These are phyloP conservation scores for Campoletis raptor DNA, from an alignment of 2,888 invertebrate species.

Conservation along the genomic window DNA sequence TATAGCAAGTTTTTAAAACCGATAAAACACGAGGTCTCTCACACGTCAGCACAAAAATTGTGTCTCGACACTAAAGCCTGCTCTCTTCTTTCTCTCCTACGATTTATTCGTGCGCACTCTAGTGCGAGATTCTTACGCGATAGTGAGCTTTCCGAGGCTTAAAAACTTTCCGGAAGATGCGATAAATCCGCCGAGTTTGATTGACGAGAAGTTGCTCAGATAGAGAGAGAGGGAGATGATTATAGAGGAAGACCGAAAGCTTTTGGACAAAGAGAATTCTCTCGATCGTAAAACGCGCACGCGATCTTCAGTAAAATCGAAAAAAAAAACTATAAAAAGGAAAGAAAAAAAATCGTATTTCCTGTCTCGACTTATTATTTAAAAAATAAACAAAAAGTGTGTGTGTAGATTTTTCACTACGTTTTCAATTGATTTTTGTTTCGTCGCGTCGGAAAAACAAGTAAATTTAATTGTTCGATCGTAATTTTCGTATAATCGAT, in stretches of 20 bases:
- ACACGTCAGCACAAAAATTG: constrained; percentile 26
- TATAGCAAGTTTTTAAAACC: constrained; percentile 5
- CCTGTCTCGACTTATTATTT: background rate
- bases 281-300: constrained; percentile 13
- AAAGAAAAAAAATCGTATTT: background rate
- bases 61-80: constrained; percentile 9
- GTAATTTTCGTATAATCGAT: background rate
- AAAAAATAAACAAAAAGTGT: background rate
- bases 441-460: background rate
- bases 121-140: constrained; percentile 1
- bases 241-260: background rate
- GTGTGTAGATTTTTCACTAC: background rate
- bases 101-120: constrained; percentile 8
- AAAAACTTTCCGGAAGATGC: constrained; percentile 18
- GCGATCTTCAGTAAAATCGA: background rate
- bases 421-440: background rate
- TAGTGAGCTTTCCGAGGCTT: constrained; percentile 1
- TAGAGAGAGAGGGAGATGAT: constrained; percentile 10
- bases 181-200: constrained; percentile 27
- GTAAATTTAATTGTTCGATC: background rate
- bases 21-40: constrained; percentile 35
- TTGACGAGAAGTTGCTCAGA: constrained; percentile 13
- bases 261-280: background rate
- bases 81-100: background rate
- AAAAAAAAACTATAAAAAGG: background rate